These are phyloP conservation scores for Tenthredo livida DNA, from an alignment of 2,888 invertebrate species.

Conservation along the genomic window DNA sequence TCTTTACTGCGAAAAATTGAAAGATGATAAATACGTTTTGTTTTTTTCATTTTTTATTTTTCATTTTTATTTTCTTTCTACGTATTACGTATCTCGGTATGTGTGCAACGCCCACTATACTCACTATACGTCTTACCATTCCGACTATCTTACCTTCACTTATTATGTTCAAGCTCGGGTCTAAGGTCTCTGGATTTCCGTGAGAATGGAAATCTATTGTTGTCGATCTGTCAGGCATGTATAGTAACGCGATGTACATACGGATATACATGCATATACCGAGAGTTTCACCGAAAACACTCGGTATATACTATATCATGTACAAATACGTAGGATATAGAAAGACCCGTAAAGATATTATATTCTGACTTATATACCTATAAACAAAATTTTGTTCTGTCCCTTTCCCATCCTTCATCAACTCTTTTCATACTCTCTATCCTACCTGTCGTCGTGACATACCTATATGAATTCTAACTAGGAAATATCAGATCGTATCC, in stretches of 20 bases:
- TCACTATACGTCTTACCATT: not conserved
- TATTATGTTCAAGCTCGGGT: not conserved
- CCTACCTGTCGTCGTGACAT: not conserved
- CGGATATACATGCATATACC: too few relatives aligned
- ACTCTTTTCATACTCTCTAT: not conserved
- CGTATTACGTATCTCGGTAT: not conserved
- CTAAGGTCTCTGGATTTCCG: conserved; percentile 9
- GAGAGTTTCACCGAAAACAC: too few relatives aligned
- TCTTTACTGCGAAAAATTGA: too few relatives aligned
- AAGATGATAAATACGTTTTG: too few relatives aligned
- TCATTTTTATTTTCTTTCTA: too few relatives aligned
- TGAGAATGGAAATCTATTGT: conserved; percentile 26
- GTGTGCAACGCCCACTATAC: not conserved
- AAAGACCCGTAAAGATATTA: too few relatives aligned
- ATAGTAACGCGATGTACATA: not conserved
- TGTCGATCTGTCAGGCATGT: not conserved
- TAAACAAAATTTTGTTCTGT: not conserved
- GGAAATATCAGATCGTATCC: not conserved
- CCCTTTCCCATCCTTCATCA: not conserved
- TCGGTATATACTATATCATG: too few relatives aligned
- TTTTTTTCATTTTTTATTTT: too few relatives aligned
- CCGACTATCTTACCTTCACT: not conserved
- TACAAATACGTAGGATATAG: not conserved
- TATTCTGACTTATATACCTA: not conserved
- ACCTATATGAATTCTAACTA: not conserved